These are phyloP conservation scores for Trididemnum miniatum DNA, from an alignment of 23 tunicate genomes.

Conservation along the genomic window DNA sequence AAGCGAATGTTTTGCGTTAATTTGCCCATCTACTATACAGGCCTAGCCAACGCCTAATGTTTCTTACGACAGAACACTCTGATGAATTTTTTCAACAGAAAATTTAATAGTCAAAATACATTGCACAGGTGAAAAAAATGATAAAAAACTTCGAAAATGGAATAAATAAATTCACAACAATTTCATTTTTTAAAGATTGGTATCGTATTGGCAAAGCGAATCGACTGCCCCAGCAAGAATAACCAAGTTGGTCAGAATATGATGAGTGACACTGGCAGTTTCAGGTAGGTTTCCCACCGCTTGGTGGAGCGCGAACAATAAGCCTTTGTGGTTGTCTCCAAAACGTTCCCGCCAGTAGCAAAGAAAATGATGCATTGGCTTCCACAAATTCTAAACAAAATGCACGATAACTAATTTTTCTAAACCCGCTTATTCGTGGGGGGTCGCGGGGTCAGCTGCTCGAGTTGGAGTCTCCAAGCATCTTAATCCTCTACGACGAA, in stretches of 20 bases:
- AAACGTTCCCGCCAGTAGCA: constrained; percentile 39
- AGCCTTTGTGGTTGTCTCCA: constrained; percentile 44
- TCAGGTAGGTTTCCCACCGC: constrained; percentile 34
- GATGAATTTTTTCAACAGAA: too few species aligned
- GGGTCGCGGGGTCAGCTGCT: too few species aligned
- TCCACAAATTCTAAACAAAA: constrained; percentile 21
- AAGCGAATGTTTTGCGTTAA: too few species aligned
- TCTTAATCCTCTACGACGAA: too few species aligned
- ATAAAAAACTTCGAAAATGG: too few species aligned
- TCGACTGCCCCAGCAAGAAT: constrained; percentile 33
- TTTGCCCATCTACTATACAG: too few species aligned
- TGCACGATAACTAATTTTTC: too few species aligned
- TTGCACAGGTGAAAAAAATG: not conserved
- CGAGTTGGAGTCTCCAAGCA: too few species aligned
- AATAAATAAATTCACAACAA: not conserved
- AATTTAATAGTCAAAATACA: too few species aligned
- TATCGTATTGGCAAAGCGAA: constrained; percentile 45
- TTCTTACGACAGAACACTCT: too few species aligned
- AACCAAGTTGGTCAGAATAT: constrained; percentile 29
- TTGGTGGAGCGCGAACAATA: constrained; percentile 38
- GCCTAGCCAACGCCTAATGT: too few species aligned
- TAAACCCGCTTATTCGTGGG: too few species aligned
- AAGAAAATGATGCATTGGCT: constrained; percentile 35
- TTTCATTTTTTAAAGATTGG: constrained; percentile 23
- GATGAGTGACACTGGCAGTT: constrained; percentile 14